These are phyloP conservation scores for Drosophila stalkeri DNA, from an alignment of 2,888 invertebrate species.

Conservation along the genomic window DNA sequence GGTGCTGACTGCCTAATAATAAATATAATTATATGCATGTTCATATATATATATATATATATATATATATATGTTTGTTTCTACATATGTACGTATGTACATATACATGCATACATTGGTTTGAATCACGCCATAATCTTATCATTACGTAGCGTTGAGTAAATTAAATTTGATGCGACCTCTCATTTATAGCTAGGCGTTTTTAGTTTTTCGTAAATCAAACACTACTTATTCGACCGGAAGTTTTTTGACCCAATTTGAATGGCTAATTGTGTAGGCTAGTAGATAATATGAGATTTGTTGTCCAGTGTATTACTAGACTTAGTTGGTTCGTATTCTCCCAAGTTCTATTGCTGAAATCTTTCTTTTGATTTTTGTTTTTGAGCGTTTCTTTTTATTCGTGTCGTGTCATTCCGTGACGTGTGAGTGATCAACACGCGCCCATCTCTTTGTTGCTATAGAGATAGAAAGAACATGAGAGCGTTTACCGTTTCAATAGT, in stretches of 20 bases:
- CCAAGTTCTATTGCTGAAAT: not conserved
- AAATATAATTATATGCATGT: not conserved
- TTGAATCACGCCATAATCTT: conserved; percentile 42
- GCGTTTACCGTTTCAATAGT: conserved; percentile 1
- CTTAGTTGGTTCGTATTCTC: too few species aligned
- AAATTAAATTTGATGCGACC: conserved; percentile 36
- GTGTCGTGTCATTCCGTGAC: not conserved
- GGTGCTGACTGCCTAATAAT: not conserved
- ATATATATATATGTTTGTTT: not conserved
- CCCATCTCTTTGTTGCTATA: not conserved
- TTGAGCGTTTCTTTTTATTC: too few species aligned
- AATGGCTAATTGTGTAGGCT: not conserved
- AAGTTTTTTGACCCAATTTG: not conserved
- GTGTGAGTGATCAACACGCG: not conserved
- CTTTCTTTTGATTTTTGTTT: too few species aligned
- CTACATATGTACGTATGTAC: not conserved
- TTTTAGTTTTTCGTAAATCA: conserved; percentile 6
- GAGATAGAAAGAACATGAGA: not conserved
- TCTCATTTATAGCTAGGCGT: not conserved
- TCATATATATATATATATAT: not conserved
- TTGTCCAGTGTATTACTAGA: too few species aligned
- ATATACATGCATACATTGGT: not conserved
- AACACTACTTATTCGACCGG: not conserved
- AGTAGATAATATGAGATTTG: not conserved
- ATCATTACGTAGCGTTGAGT: conserved; percentile 21